Conservation (phyloP, 2,113 vertebrate species). For the Rhinichthys klamathensis region DNA sequence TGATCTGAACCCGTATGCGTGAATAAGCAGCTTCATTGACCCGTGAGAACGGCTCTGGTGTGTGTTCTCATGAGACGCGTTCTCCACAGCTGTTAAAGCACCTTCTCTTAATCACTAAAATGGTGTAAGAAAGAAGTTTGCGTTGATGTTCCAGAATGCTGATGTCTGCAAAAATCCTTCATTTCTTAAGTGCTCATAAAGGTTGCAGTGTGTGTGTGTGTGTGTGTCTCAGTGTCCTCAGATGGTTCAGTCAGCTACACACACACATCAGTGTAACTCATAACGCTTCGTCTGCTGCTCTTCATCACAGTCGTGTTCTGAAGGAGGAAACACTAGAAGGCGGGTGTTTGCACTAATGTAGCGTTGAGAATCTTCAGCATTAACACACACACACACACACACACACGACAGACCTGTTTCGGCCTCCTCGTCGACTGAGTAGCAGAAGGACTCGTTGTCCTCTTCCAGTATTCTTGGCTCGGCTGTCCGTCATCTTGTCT, state of each 20-base stretch:
- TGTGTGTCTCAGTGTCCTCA: background rate
- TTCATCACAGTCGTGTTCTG: background rate
- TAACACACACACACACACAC: too few species aligned
- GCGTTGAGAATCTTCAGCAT: background rate
- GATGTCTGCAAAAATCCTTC: too few species aligned
- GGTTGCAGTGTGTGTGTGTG: too few species aligned
- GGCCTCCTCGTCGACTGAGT: background rate
- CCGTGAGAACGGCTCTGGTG: too few species aligned
- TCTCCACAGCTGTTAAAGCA: too few species aligned
- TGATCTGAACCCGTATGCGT: too few species aligned
- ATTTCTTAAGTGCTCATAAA: too few species aligned
- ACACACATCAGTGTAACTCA: background rate
- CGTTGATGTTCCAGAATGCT: too few species aligned
- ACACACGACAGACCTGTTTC: background rate
- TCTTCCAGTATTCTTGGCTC: conserved; percentile 39
- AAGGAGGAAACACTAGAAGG: background rate
- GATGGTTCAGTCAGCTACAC: background rate
- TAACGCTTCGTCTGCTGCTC: background rate
- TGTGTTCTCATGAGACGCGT: too few species aligned
- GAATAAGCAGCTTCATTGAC: too few species aligned
- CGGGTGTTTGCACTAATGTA: background rate
- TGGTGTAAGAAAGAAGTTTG: too few species aligned
- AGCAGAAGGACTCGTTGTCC: background rate
- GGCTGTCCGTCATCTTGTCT: background rate
- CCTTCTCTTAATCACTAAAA: too few species aligned